These are phyloP conservation scores for Lycophotia porphyrea DNA, from an alignment of 2,888 invertebrate genomes.

Conservation along the genomic window DNA sequence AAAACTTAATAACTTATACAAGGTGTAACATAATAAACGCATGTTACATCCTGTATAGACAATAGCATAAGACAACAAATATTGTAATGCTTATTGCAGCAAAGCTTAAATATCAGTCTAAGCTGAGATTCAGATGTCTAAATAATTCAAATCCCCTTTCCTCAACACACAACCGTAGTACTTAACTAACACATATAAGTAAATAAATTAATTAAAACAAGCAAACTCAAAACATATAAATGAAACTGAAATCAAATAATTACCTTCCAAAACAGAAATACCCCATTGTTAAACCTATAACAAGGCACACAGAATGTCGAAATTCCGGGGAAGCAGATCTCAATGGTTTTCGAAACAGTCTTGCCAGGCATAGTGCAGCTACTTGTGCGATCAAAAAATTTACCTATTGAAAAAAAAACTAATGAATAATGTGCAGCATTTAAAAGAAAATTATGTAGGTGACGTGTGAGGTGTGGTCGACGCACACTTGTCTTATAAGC, in stretches of 20 bases:
- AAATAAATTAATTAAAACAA: constrained; percentile 38
- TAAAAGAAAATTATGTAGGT: constrained; percentile 59
- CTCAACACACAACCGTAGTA: background rate
- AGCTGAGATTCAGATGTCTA: background rate
- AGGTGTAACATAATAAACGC: background rate
- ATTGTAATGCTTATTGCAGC: background rate
- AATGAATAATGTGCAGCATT: constrained; percentile 72
- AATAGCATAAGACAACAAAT: background rate
- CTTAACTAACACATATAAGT: background rate
- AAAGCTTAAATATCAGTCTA: background rate
- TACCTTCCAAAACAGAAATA: constrained; percentile 97
- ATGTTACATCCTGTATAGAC: background rate
- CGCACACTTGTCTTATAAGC: background rate
- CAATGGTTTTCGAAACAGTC: constrained; percentile 94
- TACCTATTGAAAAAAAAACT: constrained; percentile 90
- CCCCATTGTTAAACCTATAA: constrained; percentile 94
- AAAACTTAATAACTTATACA: background rate
- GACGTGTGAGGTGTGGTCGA: too few relatives aligned
- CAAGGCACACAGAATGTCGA: constrained; percentile 94
- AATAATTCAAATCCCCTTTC: background rate
- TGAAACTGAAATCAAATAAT: constrained; percentile 78
- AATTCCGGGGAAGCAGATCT: constrained; percentile 93
- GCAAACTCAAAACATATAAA: constrained; percentile 26
- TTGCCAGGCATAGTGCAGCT: constrained; percentile 94
- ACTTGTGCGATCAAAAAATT: constrained; percentile 96